Conservation (phyloP, 2,888 invertebrate species). For the Deilephila elpenor region DNA sequence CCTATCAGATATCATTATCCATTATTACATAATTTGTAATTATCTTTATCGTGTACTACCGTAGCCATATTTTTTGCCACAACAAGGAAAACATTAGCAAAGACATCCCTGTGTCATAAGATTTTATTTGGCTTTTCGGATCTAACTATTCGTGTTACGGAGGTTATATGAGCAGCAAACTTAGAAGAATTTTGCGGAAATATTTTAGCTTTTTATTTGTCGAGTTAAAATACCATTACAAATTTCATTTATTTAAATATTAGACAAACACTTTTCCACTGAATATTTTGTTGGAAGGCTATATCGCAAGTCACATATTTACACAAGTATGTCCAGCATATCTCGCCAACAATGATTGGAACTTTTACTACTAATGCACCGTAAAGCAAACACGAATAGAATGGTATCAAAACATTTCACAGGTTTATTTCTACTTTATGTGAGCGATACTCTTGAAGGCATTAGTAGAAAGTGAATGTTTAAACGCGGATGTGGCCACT, state of each 20-base stretch:
- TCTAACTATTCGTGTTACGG: no score
- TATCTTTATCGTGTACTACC: conserved; percentile 2
- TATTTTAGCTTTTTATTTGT: neutral
- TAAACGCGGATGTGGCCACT: conserved; percentile 54
- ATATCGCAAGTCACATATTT: neutral
- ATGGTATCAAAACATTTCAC: conserved; percentile 24
- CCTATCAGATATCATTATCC: conserved; percentile 22
- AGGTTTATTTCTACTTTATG: conserved; percentile 13
- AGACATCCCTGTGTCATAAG: neutral
- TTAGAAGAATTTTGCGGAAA: neutral
- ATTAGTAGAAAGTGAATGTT: conserved; percentile 60
- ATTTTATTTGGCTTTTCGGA: neutral
- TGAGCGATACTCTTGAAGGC: conserved; percentile 18
- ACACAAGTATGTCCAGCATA: neutral
- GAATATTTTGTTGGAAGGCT: neutral
- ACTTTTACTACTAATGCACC: conserved; percentile 12
- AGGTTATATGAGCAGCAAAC: no score
- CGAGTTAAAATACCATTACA: neutral
- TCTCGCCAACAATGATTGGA: neutral
- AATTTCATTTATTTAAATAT: neutral
- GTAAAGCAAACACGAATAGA: conserved; percentile 19
- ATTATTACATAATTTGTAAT: conserved; percentile 17
- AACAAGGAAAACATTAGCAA: conserved; percentile 6
- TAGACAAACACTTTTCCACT: neutral
- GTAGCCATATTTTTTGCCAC: conserved; percentile 8